Conservation (phyloP, 2,888 invertebrate species). For the Augiades crinisus region DNA sequence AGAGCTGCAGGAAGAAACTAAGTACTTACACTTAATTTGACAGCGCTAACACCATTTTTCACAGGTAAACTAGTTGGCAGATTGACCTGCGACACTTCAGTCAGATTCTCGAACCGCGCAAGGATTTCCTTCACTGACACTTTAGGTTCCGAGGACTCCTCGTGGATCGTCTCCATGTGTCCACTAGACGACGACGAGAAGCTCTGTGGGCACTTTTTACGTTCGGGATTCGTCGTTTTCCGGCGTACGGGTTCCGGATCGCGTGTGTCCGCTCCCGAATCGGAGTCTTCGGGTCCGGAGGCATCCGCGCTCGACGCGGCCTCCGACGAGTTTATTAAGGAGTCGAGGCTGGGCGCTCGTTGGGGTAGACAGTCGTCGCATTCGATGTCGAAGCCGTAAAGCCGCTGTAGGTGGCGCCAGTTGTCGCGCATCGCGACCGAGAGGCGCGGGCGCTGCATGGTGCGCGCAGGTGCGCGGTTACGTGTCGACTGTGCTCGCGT, state of each 20-base stretch:
- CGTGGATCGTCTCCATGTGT: constrained; percentile 91
- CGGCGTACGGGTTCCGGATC: constrained; percentile 62
- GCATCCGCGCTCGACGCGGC: constrained; percentile 83
- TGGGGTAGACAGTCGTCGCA: constrained; percentile 54
- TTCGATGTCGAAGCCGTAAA: constrained; percentile 73
- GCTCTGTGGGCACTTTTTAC: constrained; percentile 70
- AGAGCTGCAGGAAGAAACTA: not conserved
- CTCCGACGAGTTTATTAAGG: constrained; percentile 86
- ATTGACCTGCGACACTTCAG: constrained; percentile 49
- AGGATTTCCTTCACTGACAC: constrained; percentile 91
- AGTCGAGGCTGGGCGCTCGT: constrained; percentile 83
- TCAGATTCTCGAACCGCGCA: constrained; percentile 88
- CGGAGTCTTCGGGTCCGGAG: constrained; percentile 83
- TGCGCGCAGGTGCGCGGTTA: constrained; percentile 73
- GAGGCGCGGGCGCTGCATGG: constrained; percentile 77
- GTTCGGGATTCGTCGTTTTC: constrained; percentile 41
- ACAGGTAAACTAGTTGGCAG: constrained; percentile 12
- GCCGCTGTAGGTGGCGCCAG: constrained; percentile 75
- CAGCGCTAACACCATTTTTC: constrained; percentile 12
- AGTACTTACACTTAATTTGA: constrained; percentile 19
- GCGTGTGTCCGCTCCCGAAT: constrained; percentile 85
- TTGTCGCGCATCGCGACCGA: constrained; percentile 80
- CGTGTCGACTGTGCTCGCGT: constrained; percentile 53
- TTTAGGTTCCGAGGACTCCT: constrained; percentile 89
- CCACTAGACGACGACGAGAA: constrained; percentile 81